phyloP scores from a whole-genome alignment of 2,113 vertebrate genomes.

The Seriola quinqueradiata region DNA sequence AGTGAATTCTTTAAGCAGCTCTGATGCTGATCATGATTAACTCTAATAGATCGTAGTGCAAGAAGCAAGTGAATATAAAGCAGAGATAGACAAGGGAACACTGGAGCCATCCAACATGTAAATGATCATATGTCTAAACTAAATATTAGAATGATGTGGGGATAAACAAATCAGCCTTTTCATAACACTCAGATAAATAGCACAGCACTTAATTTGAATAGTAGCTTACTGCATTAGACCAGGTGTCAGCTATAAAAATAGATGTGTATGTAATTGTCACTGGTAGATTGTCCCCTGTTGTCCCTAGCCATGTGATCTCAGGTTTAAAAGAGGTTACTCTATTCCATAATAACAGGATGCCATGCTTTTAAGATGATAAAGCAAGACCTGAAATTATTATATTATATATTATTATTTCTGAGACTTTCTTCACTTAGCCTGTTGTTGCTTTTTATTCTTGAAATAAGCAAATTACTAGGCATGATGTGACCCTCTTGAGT shows the following conservation, averaged over 20 bases:
- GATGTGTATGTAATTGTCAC: constrained; percentile 20
- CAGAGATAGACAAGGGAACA: not conserved
- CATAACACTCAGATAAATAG: not conserved
- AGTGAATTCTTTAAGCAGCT: not conserved
- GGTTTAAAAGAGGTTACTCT: not conserved
- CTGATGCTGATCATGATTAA: not conserved
- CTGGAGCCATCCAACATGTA: constrained; percentile 1
- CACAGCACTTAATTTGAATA: not conserved
- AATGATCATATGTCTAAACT: constrained; percentile 14
- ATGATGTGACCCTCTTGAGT: constrained; percentile 1
- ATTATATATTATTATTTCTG: too few species aligned
- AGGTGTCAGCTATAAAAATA: constrained; percentile 6
- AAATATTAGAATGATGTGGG: not conserved
- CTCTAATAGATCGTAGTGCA: not conserved
- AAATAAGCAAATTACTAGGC: constrained; percentile 17
- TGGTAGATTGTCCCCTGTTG: not conserved
- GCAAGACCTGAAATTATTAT: not conserved
- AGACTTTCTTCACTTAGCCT: not conserved
- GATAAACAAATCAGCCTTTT: constrained; percentile 38
- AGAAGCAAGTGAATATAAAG: not conserved
- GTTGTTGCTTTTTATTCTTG: constrained; percentile 6
- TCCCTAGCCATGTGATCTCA: not conserved
- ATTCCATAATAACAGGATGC: constrained; percentile 10
- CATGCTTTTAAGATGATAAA: constrained; percentile 12
- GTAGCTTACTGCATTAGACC: not conserved